Evolutionary conservation across 2,888 invertebrate species (phyloP), one percentile per base, ranked within the genome.

Genomic region (Micoletzkya japonica): DNA sequence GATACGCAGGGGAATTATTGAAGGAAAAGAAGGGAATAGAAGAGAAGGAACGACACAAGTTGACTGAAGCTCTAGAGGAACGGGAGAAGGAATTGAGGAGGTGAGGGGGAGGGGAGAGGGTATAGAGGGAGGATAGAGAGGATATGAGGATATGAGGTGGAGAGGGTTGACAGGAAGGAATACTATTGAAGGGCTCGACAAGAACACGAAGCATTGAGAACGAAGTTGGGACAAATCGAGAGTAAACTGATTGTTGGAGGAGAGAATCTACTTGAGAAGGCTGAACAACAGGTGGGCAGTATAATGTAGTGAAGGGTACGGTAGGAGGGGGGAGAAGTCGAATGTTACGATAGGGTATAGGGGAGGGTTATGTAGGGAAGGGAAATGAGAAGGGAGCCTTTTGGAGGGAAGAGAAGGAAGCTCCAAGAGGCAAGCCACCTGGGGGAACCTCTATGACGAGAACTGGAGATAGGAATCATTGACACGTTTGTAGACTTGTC

Each of bases 191-290:
- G 73, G 44, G 80, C 76, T 7, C 73, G 90, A 76, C 87, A 88
- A 66, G 94, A 94, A 85, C 94, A 94, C 86, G 91, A 92, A 74
- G 91, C 91, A 64, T 86, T 96, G 4, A 90, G 91, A 72, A 91
- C 92, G 72, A 95, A 95, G 85, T 90, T 98, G 70, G 90, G 91
- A 74, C 91, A 92, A 7, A 90, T 98, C 63, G 95, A 97, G 86
- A 93, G 93, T 77, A 96, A 95, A 87, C 94, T 98, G 70, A 90
- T 98, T 30, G 93, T 97, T 0, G 98, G 98, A 0, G 98, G 98
- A 0, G 97, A 96, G 88, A 98, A 98, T 88, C 89, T 98, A 7
- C 89, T 98, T 74, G 97, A 97, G 86, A 96, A 96, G 86, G 95
- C 95, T 0, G 80, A 81, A 68, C 71, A 75, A 59, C 78, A 80